Percentiles rank a stretch among this genome's conserved stretches.
Evolutionary conservation across 2,888 invertebrate genomes (phyloP).

Genomic region (Nemapogon koenigi): DNA sequence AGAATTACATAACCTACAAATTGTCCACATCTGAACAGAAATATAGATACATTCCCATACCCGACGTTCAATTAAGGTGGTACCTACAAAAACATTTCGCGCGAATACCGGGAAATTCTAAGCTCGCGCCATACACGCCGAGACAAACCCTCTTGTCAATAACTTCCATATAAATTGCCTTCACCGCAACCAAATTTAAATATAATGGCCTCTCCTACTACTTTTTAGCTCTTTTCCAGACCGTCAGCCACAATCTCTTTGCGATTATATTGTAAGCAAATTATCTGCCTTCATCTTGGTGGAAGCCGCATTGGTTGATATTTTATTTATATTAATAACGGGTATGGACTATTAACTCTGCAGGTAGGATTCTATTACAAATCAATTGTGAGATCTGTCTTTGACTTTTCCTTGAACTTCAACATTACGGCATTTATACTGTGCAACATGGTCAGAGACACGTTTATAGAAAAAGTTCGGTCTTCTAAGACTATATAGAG

Average conservation of each 20-base stretch:
- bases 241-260: slow-evolving; percentile 40
- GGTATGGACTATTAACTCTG: not conserved
- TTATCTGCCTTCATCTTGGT: slow-evolving; percentile 53
- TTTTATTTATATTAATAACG: slow-evolving; percentile 4
- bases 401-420: too few relatives aligned
- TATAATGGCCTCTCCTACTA: slow-evolving; percentile 55
- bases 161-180: slow-evolving; percentile 63
- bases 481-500: too few relatives aligned
- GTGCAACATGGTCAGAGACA: too few relatives aligned
- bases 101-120: slow-evolving; percentile 7
- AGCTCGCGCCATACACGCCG: slow-evolving; percentile 17
- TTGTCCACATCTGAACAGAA: too few relatives aligned
- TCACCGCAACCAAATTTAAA: slow-evolving; percentile 54
- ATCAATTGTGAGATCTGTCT: too few relatives aligned
- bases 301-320: slow-evolving; percentile 1
- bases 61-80: too few relatives aligned
- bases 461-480: too few relatives aligned
- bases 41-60: too few relatives aligned
- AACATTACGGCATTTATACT: too few relatives aligned
- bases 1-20: too few relatives aligned
- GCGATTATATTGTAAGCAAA: slow-evolving; percentile 66
- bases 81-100: too few relatives aligned
- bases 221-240: slow-evolving; percentile 33
- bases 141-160: slow-evolving; percentile 49
- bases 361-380: too few relatives aligned